Evolutionary conservation across 2,797 vertebrate species (phyloP).

Genomic region (Podargus strigoides): DNA sequence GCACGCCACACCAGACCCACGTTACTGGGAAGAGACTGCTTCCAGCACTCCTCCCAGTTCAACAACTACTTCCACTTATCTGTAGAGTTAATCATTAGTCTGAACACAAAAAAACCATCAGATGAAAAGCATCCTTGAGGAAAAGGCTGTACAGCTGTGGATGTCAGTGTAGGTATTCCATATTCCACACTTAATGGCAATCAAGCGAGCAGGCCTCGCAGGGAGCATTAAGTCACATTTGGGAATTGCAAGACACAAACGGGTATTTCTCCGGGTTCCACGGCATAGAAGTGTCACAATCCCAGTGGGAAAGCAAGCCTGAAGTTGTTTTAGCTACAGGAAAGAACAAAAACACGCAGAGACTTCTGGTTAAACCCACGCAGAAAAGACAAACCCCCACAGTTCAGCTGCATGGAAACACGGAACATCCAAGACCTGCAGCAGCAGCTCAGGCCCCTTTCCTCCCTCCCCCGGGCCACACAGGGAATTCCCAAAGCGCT

Average conservation of each 20-base stretch:
- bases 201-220: not conserved
- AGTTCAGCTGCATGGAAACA: not conserved
- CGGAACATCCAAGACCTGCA: not conserved
- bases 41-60: not conserved
- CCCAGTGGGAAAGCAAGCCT: not conserved
- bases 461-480: not conserved
- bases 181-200: fast-evolving
- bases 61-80: not conserved
- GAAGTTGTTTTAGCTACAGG: not conserved
- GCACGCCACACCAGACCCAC: not conserved
- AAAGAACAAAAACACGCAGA: not conserved
- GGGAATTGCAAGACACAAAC: not conserved
- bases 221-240: not conserved
- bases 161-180: fast-evolving
- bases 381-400: not conserved
- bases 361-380: not conserved
- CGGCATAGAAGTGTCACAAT: not conserved
- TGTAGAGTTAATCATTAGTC: not conserved
- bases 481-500: not conserved
- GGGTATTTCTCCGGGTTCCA: not conserved
- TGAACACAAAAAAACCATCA: not conserved
- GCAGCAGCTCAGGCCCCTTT: not conserved
- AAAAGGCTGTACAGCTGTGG: not conserved
- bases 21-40: fast-evolving
- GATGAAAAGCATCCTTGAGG: not conserved